Conservation (phyloP, 1,140 invertebrate species). For the Mactra quadrangularis region DNA sequence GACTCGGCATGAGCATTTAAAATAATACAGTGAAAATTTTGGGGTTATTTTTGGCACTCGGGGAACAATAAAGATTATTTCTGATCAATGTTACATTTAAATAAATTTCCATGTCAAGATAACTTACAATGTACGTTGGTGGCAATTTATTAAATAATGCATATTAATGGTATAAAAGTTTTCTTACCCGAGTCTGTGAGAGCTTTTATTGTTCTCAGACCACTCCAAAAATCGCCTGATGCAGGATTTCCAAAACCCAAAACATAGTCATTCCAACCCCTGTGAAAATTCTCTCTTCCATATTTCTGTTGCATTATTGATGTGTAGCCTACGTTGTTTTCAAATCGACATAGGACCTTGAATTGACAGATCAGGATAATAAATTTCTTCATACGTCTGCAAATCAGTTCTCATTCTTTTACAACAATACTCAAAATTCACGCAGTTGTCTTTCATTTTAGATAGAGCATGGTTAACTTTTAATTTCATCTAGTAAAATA, state of each 20-base stretch:
- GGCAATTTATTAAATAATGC: neutral
- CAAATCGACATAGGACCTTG: neutral
- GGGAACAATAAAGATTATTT: neutral
- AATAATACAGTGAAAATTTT: neutral
- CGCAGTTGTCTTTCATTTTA: neutral
- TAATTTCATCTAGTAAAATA: neutral
- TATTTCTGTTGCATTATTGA: constrained; percentile 6
- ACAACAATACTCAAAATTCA: neutral
- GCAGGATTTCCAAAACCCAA: constrained; percentile 5
- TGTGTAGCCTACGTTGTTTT: neutral
- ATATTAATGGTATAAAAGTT: no score
- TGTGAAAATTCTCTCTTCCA: neutral
- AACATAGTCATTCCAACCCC: neutral
- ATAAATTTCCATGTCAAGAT: neutral
- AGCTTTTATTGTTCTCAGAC: neutral
- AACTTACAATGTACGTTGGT: neutral
- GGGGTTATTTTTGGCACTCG: neutral
- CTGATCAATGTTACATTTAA: neutral
- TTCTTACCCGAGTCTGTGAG: constrained; percentile 11
- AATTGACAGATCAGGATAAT: neutral
- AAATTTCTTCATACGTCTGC: neutral
- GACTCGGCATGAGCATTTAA: neutral
- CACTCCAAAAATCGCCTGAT: constrained; percentile 1
- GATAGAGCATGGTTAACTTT: neutral
- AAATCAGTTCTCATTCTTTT: neutral